Evolutionary conservation across 2,888 invertebrate genomes (phyloP).

Genomic region (Anthophora plumipes): DNA sequence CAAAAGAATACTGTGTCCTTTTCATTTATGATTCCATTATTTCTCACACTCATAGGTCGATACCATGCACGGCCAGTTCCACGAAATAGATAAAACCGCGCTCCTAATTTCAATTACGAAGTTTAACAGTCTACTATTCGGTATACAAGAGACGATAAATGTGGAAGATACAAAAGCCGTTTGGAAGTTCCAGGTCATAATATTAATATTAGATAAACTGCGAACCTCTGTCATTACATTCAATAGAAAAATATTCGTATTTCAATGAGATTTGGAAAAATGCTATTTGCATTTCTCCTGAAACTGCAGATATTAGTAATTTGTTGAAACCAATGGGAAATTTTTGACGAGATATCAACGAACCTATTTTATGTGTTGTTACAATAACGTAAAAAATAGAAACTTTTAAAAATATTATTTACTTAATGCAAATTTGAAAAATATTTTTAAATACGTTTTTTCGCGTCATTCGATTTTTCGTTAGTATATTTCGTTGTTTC

Average conservation of each 20-base stretch:
- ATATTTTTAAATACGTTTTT: too few relatives aligned
- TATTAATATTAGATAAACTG: not conserved
- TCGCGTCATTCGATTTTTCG: too few relatives aligned
- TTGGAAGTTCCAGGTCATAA: not conserved
- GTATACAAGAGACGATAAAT: not conserved
- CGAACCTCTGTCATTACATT: not conserved
- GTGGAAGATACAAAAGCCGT: not conserved
- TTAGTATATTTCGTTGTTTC: too few relatives aligned
- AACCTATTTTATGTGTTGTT: too few relatives aligned
- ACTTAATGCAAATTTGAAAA: too few relatives aligned
- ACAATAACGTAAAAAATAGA: too few relatives aligned
- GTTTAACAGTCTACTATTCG: not conserved
- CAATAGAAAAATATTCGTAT: too few relatives aligned
- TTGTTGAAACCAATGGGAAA: not conserved
- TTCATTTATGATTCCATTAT: conserved; percentile 15
- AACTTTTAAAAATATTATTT: too few relatives aligned
- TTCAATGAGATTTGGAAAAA: too few relatives aligned
- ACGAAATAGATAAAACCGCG: not conserved
- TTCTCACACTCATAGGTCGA: not conserved
- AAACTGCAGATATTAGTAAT: not conserved
- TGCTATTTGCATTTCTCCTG: too few relatives aligned
- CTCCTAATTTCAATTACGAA: not conserved
- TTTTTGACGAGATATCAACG: too few relatives aligned
- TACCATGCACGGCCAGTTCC: not conserved
- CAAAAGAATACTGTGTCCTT: conserved; percentile 12